Base-by-base conservation (phyloP, 2,797 vertebrate species). In the Semotilus atromaculatus region DNA sequence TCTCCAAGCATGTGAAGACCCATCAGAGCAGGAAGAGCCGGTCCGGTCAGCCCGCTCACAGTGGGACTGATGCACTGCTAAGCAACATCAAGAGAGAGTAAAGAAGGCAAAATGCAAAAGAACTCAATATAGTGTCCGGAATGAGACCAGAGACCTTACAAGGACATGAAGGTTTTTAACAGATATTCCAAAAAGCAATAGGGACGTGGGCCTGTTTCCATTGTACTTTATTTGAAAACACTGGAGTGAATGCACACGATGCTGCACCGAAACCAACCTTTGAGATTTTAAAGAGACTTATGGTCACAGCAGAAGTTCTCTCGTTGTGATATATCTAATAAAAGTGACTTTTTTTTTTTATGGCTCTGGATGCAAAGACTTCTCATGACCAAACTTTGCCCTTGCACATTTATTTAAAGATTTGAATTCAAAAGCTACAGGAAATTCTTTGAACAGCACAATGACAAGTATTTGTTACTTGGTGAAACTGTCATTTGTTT, bases 1-100 rank as follows among this genome's bases (percentile, higher is more conserved):
- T 97, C 85, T 96, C 96, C 88, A 97, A 97, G 86, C 96, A 97
- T 1, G 94, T 96, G 73, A 97, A 97, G 93, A 97, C 96, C 88
- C 96, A 97, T 91, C 96, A 97, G 91, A 94, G 94, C 87, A 93
- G 95, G 89, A 96, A 95, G 92, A 93, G 94, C 78, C 93, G 95
- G 72, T 91, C 92, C 4, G 92, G 92, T 58, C 93, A 89, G 72
- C 90, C 92, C 26, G 82, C 85, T 60, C 85, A 86, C 84, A 91
- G 87, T 87, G 88, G 90, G 88, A 40, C 90, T 13, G 94, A 95
- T 72, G 82, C 93, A 75, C 90, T 94, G 89, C 91, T 96, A 82
- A 90, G 92, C 90, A 95, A 89, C 70, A 96, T 97, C 81, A 96
- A 96, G 90, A 95, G 95, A 90, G 96, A 97, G 90, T 96, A 88